A percentile compares a stretch with the other conserved stretches of the same genome.
These are phyloP conservation scores for Micrasema longulum DNA, from an alignment of 1,140 invertebrate genomes.

Conservation along the genomic window DNA sequence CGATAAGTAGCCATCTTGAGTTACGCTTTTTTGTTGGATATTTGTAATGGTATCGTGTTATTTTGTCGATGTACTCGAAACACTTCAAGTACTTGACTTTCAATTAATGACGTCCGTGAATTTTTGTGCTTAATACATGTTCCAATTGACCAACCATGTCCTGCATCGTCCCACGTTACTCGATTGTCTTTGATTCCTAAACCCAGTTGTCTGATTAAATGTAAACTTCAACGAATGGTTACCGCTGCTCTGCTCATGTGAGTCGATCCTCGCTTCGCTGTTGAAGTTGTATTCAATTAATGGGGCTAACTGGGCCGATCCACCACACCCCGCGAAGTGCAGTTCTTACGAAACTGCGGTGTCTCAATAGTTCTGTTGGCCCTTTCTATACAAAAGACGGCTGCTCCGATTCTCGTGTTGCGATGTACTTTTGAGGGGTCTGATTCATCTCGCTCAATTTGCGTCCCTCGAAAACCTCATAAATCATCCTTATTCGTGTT, in stretches of 20 bases:
- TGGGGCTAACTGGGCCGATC: constrained; percentile 10
- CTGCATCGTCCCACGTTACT: constrained; percentile 15
- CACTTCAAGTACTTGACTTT: not conserved
- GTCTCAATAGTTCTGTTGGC: constrained; percentile 13
- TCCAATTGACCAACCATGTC: constrained; percentile 15
- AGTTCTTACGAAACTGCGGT: constrained; percentile 17
- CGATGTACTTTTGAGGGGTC: not conserved
- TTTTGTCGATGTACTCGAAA: too few relatives aligned
- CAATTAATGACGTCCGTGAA: constrained; percentile 4
- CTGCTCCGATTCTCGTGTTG: constrained; percentile 21
- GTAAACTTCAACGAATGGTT: too few relatives aligned
- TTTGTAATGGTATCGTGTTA: too few relatives aligned
- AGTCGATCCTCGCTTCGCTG: too few relatives aligned
- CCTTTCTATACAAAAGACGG: not conserved
- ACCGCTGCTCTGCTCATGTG: too few relatives aligned
- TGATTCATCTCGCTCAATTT: not conserved
- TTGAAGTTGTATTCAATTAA: not conserved
- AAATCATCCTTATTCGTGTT: too few relatives aligned
- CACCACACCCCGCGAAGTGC: constrained; percentile 18
- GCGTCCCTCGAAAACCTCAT: too few relatives aligned
- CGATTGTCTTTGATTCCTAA: too few relatives aligned
- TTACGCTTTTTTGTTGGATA: too few relatives aligned
- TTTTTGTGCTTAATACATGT: constrained; percentile 11
- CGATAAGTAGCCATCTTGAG: too few relatives aligned
- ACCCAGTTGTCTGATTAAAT: too few relatives aligned